A percentile compares a stretch with the other conserved stretches of the same genome.
phyloP scores from a whole-genome alignment of 2,888 invertebrate species.

The Chorisops tibialis region DNA sequence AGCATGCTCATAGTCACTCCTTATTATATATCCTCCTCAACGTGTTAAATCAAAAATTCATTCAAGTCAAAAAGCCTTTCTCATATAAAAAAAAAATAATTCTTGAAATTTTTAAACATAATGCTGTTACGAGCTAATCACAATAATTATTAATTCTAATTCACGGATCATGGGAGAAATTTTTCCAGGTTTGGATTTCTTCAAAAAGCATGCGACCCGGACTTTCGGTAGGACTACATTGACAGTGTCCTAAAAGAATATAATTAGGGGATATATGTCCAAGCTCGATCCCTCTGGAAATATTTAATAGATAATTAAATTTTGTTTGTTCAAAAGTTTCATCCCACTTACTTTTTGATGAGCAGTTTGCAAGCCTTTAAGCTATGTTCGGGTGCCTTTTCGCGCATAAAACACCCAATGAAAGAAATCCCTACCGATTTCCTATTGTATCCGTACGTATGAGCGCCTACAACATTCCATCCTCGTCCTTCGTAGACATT shows the following conservation, averaged over 20 bases:
- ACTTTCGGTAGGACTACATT: slow-evolving; percentile 53
- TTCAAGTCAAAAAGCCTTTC: too few relatives aligned
- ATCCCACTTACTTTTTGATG: slow-evolving; percentile 43
- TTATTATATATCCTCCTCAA: too few relatives aligned
- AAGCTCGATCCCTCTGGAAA: slow-evolving; percentile 50
- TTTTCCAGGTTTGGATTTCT: slow-evolving; percentile 57
- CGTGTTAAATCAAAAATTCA: too few relatives aligned
- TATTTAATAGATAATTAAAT: too few relatives aligned
- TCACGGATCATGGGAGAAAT: slow-evolving; percentile 41
- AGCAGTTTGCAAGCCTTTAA: slow-evolving; percentile 52
- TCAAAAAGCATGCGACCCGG: slow-evolving; percentile 55
- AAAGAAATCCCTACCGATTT: slow-evolving; percentile 55
- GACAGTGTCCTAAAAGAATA: slow-evolving; percentile 55
- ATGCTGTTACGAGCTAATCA: too few relatives aligned
- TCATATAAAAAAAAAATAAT: too few relatives aligned
- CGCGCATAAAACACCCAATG: slow-evolving; percentile 55
- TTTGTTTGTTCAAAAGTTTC: neutral
- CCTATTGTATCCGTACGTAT: slow-evolving; percentile 56
- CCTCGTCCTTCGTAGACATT: slow-evolving; percentile 58
- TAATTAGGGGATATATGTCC: slow-evolving; percentile 54
- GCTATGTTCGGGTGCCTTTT: slow-evolving; percentile 50
- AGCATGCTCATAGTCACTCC: too few relatives aligned
- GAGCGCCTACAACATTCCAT: slow-evolving; percentile 57
- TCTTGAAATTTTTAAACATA: too few relatives aligned
- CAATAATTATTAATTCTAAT: too few relatives aligned